A percentile compares a stretch with the other conserved stretches of the same genome.
phyloP scores from a whole-genome alignment of 2,797 vertebrate genomes.

The Buceros bicornis region DNA sequence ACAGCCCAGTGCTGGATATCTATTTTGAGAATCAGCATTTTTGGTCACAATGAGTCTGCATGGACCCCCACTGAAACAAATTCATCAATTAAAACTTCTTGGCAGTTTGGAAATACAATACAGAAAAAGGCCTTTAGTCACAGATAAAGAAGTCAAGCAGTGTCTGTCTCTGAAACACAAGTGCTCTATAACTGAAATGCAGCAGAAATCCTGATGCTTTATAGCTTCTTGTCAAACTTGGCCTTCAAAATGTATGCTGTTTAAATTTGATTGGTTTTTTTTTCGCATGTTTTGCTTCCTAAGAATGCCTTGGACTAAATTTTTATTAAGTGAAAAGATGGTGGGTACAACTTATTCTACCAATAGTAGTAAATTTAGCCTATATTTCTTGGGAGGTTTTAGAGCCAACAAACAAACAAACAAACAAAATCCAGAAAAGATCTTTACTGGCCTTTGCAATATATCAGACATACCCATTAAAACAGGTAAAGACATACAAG shows the following conservation, averaged over 20 bases:
- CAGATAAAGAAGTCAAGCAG: not conserved
- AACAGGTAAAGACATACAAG: not conserved
- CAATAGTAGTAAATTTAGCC: not conserved
- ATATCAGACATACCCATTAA: not conserved
- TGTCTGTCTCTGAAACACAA: not conserved
- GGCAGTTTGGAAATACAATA: not conserved
- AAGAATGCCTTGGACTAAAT: not conserved
- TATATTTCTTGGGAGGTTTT: not conserved
- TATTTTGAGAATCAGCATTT: not conserved
- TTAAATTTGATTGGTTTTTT: not conserved
- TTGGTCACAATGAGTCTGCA: not conserved
- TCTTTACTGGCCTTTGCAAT: not conserved
- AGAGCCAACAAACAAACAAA: not conserved
- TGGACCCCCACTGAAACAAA: not conserved
- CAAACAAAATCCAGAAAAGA: not conserved
- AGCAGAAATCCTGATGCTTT: not conserved
- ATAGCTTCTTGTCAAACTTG: not conserved
- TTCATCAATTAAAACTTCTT: not conserved
- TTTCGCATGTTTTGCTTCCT: not conserved
- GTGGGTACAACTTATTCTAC: not conserved
- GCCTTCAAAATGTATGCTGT: not conserved
- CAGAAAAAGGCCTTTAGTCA: not conserved
- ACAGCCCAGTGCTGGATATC: not conserved
- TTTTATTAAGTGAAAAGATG: not conserved
- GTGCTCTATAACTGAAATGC: not conserved